Percentiles rank a stretch among this genome's conserved stretches.
phyloP scores from a whole-genome alignment of 2,888 invertebrate species.

The Drosophila niveifrons region DNA sequence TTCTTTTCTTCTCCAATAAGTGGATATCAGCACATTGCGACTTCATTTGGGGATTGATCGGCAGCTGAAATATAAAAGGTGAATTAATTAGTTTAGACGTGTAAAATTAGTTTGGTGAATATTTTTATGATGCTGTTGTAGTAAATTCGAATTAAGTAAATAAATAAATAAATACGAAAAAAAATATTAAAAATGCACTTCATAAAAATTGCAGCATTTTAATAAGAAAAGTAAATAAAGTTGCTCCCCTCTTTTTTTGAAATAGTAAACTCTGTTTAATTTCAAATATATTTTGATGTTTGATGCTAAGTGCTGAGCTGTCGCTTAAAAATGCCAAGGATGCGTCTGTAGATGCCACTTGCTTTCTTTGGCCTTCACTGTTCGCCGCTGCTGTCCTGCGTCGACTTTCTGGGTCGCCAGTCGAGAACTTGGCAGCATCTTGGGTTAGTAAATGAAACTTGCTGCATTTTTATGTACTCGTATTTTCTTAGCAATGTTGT shows the following conservation, averaged over 20 bases:
- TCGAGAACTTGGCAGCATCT: conserved; percentile 29
- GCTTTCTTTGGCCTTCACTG: conserved; percentile 19
- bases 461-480: conserved; percentile 48
- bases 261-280: conserved; percentile 20
- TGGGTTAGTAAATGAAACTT: conserved; percentile 68
- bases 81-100: too few relatives aligned
- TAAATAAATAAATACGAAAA: too few relatives aligned
- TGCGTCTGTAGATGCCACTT: conserved; percentile 43
- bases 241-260: conserved; percentile 5
- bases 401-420: conserved; percentile 28
- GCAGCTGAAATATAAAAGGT: too few relatives aligned
- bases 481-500: conserved; percentile 31
- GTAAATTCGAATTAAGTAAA: too few relatives aligned
- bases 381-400: conserved; percentile 24
- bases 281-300: conserved; percentile 27
- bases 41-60: too few relatives aligned
- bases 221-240: background rate
- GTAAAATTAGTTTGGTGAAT: too few relatives aligned
- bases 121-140: too few relatives aligned
- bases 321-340: conserved; percentile 46
- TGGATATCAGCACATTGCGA: too few relatives aligned
- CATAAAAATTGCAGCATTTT: too few relatives aligned
- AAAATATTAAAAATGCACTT: too few relatives aligned
- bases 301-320: conserved; percentile 22
- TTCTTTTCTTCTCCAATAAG: too few relatives aligned